Conservation (phyloP, 2,797 vertebrate genomes). For the Centropyge bicolor region DNA sequence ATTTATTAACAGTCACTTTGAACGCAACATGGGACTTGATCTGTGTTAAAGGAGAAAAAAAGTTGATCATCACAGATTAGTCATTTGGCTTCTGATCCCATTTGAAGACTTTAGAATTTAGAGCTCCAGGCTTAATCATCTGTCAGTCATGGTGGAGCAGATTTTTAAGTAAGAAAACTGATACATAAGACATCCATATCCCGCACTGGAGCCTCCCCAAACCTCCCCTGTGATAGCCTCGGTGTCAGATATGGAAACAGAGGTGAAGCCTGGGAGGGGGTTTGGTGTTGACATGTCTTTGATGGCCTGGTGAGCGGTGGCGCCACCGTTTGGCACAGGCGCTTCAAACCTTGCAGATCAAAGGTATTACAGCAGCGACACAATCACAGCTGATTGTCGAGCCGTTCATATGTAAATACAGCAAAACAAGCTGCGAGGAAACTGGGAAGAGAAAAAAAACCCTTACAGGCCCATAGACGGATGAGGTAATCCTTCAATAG, state of each 20-base stretch:
- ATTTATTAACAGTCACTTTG: too few species aligned
- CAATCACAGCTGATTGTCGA: conserved; percentile 77
- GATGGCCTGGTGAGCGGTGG: conserved; percentile 73
- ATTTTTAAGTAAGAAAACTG: too few species aligned
- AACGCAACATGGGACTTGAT: too few species aligned
- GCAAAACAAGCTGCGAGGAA: conserved; percentile 70
- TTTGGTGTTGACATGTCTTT: conserved; percentile 61
- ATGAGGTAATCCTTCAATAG: conserved; percentile 1
- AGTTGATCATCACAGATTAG: neutral
- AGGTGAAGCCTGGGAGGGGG: conserved; percentile 45
- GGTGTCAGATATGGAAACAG: conserved; percentile 29
- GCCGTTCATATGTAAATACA: conserved; percentile 78
- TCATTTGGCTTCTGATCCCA: neutral
- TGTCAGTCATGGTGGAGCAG: too few species aligned
- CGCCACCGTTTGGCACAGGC: conserved; percentile 80
- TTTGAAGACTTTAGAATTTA: too few species aligned
- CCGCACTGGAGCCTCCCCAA: neutral
- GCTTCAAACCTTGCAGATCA: conserved; percentile 82
- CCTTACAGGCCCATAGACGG: conserved; percentile 36
- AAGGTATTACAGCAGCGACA: conserved; percentile 85
- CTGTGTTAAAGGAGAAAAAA: too few species aligned
- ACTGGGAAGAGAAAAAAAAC: conserved; percentile 2
- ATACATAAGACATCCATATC: neutral
- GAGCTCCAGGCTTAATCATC: too few species aligned
- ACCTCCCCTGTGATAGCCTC: neutral